phyloP scores from a whole-genome alignment of 1,140 invertebrate genomes.

The Adelges cooleyi region DNA sequence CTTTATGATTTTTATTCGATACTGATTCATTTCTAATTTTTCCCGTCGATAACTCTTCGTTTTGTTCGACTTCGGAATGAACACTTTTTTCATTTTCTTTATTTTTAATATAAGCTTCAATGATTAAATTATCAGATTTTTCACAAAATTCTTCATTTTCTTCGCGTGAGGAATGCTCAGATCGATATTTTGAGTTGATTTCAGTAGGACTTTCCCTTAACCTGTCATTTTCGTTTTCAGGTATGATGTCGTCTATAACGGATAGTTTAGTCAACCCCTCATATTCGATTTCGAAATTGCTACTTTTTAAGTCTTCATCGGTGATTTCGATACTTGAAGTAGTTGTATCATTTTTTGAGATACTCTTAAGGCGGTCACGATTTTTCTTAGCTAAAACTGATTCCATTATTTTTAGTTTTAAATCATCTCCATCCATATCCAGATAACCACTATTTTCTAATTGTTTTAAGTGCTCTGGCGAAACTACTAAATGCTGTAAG shows the following conservation, averaged over 20 bases:
- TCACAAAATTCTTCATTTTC: not conserved
- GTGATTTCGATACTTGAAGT: constrained; percentile 54
- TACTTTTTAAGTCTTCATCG: constrained; percentile 52
- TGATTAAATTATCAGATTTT: not conserved
- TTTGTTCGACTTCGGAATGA: not conserved
- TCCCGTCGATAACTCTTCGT: not conserved
- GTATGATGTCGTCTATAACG: constrained; percentile 38
- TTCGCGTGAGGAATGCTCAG: not conserved
- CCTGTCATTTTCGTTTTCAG: constrained; percentile 37
- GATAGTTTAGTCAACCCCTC: constrained; percentile 31
- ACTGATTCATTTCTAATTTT: not conserved
- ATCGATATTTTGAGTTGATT: not conserved
- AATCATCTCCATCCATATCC: constrained; percentile 10
- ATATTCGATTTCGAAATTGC: constrained; percentile 41
- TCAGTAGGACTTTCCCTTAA: not conserved
- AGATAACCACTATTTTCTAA: constrained; percentile 37
- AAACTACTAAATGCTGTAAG: constrained; percentile 15
- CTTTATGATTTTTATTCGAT: not conserved
- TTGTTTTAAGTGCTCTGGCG: constrained; percentile 37
- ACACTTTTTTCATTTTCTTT: not conserved
- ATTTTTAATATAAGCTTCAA: not conserved
- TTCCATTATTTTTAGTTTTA: constrained; percentile 37
- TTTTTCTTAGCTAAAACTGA: constrained; percentile 42
- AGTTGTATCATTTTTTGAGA: constrained; percentile 44
- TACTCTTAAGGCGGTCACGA: constrained; percentile 38